These are phyloP conservation scores for Pammene aurita DNA, from an alignment of 2,888 invertebrate genomes.

Conservation along the genomic window DNA sequence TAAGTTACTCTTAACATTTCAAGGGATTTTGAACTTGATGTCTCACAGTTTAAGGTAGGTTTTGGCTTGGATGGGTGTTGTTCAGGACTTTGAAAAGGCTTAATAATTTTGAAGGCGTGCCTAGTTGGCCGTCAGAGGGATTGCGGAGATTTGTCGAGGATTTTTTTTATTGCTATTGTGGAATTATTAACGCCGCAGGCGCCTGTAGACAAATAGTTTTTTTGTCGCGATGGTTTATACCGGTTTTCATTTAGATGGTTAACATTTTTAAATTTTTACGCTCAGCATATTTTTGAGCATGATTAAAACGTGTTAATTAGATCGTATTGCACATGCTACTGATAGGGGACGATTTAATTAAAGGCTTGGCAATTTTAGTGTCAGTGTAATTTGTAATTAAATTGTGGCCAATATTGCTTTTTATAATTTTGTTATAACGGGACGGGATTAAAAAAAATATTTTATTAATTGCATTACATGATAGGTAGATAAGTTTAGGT, in stretches of 20 bases:
- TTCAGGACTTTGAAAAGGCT: slow-evolving; percentile 64
- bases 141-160: slow-evolving; percentile 73
- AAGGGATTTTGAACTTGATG: slow-evolving; percentile 43
- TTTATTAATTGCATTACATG: too few species aligned
- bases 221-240: slow-evolving; percentile 41
- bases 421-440: too few species aligned
- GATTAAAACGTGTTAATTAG: background rate
- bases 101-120: slow-evolving; percentile 81
- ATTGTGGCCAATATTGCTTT: too few species aligned
- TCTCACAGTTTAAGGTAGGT: slow-evolving; percentile 44
- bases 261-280: background rate
- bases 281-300: background rate
- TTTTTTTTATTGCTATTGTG: slow-evolving; percentile 75
- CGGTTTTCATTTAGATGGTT: slow-evolving; percentile 12
- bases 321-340: too few species aligned
- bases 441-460: too few species aligned
- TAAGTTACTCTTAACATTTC: slow-evolving; percentile 46
- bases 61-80: slow-evolving; percentile 45
- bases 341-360: too few species aligned
- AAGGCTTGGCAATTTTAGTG: too few species aligned
- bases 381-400: too few species aligned
- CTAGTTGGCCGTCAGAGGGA: slow-evolving; percentile 75
- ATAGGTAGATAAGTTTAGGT: too few species aligned
- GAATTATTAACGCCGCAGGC: slow-evolving; percentile 71
- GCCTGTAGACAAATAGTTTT: slow-evolving; percentile 63